These are phyloP conservation scores for Drosophila murphyi DNA, from an alignment of 1,140 invertebrate species.

Conservation along the genomic window DNA sequence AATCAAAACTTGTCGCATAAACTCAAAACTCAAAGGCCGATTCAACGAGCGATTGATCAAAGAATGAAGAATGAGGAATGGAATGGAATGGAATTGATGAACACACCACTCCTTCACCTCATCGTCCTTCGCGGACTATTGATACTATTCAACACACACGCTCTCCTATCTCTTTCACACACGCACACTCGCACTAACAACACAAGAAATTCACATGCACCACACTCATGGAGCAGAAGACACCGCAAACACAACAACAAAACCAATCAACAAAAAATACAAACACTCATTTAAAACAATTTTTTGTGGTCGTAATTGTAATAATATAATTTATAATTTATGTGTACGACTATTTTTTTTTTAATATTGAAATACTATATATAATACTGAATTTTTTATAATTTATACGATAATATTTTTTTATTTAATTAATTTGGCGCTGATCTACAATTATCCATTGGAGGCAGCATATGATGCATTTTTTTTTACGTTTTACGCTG, in stretches of 20 bases:
- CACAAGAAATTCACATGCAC: constrained; percentile 16
- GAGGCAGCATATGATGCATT: constrained; percentile 4
- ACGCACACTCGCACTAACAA: constrained; percentile 16
- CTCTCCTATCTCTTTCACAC: constrained; percentile 40
- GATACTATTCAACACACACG: constrained; percentile 18
- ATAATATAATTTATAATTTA: constrained; percentile 83
- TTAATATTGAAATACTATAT: constrained; percentile 69
- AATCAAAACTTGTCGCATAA: constrained; percentile 81
- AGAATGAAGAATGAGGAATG: no score
- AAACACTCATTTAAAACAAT: constrained; percentile 73
- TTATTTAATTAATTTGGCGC: constrained; percentile 54
- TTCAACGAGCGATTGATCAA: constrained; percentile 17
- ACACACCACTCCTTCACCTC: constrained; percentile 13
- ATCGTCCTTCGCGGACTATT: neutral
- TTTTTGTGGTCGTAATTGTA: constrained; percentile 80
- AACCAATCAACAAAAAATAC: constrained; percentile 40
- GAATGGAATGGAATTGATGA: neutral
- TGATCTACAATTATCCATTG: constrained; percentile 19
- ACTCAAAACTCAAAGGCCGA: constrained; percentile 28
- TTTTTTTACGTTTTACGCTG: neutral
- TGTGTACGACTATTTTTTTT: constrained; percentile 74
- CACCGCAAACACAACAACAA: constrained; percentile 38
- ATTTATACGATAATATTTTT: constrained; percentile 80
- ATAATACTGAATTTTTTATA: constrained; percentile 82
- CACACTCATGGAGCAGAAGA: constrained; percentile 36